Evolutionary conservation across 37 sponge, comb jelly and placozoan species (phyloP).

Genomic region (Cladorhizidae sp.): DNA sequence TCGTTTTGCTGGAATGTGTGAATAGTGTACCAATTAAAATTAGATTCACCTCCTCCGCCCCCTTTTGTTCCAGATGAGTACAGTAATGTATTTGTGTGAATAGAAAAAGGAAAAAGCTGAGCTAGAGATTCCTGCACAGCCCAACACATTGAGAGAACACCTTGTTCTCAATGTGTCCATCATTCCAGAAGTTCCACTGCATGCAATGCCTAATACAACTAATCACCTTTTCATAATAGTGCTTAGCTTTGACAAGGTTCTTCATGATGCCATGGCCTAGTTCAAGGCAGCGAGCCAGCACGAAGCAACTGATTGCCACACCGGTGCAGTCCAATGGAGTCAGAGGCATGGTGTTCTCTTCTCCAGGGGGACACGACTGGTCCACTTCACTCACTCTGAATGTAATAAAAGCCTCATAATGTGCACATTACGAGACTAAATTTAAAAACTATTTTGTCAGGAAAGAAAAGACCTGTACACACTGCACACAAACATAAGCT

Average conservation of each 20-base stretch:
- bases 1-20: too few relatives aligned
- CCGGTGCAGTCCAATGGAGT: conserved; percentile 47
- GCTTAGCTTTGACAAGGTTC: conserved; percentile 33
- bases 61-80: too few relatives aligned
- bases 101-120: background rate
- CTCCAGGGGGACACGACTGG: background rate
- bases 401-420: too few relatives aligned
- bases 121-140: background rate
- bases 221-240: conserved; percentile 48
- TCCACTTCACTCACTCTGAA: conserved; percentile 45
- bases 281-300: conserved; percentile 61
- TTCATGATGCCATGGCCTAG: conserved; percentile 54
- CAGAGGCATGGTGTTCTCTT: background rate
- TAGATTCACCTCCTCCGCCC: background rate
- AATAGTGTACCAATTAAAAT: background rate
- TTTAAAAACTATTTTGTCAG: too few relatives aligned
- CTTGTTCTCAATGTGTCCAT: background rate
- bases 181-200: too few relatives aligned
- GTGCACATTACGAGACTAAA: background rate
- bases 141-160: background rate
- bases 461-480: too few relatives aligned
- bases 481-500: background rate
- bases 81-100: too few relatives aligned
- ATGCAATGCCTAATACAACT: too few relatives aligned
- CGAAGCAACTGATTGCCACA: conserved; percentile 65